Evolutionary conservation across 2,888 invertebrate species (phyloP).

Genomic region (Trichogramma dendrolimi): DNA sequence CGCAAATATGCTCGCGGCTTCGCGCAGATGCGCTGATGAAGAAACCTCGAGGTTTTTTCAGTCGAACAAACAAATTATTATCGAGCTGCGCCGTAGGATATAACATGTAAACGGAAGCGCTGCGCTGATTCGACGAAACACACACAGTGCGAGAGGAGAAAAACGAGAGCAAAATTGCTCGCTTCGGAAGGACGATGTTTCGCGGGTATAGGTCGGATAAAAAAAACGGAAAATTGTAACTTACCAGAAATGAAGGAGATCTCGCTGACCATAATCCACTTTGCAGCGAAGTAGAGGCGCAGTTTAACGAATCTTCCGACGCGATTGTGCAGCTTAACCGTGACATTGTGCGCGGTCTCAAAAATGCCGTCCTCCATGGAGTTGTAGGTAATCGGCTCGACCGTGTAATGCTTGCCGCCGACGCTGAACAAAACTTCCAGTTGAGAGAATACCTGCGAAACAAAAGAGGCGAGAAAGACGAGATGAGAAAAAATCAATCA

Average conservation of each 20-base stretch:
- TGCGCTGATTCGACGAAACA: not conserved
- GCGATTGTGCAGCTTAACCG: slow-evolving; percentile 75
- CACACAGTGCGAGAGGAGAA: not conserved
- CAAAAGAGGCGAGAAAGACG: slow-evolving; percentile 23
- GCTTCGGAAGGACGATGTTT: too few species aligned
- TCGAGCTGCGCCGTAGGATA: not conserved
- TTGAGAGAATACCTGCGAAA: slow-evolving; percentile 69
- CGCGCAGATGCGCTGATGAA: slow-evolving; percentile 1
- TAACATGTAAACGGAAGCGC: not conserved
- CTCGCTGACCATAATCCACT: slow-evolving; percentile 88
- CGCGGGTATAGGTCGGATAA: not conserved
- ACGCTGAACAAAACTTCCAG: slow-evolving; percentile 76
- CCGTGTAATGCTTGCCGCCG: slow-evolving; percentile 73
- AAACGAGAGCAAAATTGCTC: not conserved
- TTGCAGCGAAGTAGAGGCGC: slow-evolving; percentile 71
- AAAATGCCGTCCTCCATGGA: slow-evolving; percentile 74
- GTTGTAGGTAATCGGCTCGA: slow-evolving; percentile 70
- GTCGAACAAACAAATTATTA: too few species aligned
- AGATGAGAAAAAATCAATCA: too few species aligned
- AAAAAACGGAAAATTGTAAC: slow-evolving; percentile 32
- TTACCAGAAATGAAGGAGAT: slow-evolving; percentile 78
- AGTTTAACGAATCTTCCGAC: slow-evolving; percentile 77
- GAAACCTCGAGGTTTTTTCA: not conserved
- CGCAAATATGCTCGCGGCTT: not conserved
- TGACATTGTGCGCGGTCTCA: slow-evolving; percentile 76